Evolutionary conservation across 2,113 vertebrate genomes (phyloP), one percentile per base, ranked within the genome.

Genomic region (Spea bombifrons): DNA sequence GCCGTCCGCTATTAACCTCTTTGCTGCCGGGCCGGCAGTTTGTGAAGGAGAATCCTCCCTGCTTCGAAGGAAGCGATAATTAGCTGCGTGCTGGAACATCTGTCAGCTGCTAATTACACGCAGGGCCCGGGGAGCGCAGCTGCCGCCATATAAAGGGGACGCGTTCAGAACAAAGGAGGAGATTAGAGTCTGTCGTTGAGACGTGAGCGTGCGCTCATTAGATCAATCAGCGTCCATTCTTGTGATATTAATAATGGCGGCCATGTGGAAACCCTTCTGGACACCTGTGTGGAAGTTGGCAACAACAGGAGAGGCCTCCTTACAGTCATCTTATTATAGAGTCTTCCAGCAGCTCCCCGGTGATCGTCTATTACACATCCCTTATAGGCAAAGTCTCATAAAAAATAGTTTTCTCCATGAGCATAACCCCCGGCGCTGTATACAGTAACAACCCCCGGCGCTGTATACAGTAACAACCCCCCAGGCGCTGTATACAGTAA

Each of bases 1-100:
- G 44, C 7, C 48, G 48, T 17, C 61, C 46, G 69, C 43, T 8
- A 15, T 30, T 73, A 64, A 66, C 43, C 49, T 43, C 17, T 76
- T 47, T 43, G 45, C 30, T 47, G 44, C 12, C 13, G 48, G 43
- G 45, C 10, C 46, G 47, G 16, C 30, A 47, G 66, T 6, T 52
- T 45, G n/a, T 55, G 52, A 10, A n/a, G 43, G 52, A 55, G 12
- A 64, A 79, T 7, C 57, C 69, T 75, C 49, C 45, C 52, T 66
- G 52, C 66, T 50, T 50, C 49, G 55, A 79, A 73, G 43, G 44
- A 79, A 73, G 59, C 30, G 52, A 44, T 72, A 79, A 79, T 79
- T 71, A 79, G 49, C 15, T 55, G 70, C 48, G 48, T 79, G 70
- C 30, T 44, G 30, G 64, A 73, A 72, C 69, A 72, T 78, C 67